Evolutionary conservation across 2,113 vertebrate species (phyloP), one percentile per base, ranked within the genome.

Genomic region (Bubo blakistoni): DNA sequence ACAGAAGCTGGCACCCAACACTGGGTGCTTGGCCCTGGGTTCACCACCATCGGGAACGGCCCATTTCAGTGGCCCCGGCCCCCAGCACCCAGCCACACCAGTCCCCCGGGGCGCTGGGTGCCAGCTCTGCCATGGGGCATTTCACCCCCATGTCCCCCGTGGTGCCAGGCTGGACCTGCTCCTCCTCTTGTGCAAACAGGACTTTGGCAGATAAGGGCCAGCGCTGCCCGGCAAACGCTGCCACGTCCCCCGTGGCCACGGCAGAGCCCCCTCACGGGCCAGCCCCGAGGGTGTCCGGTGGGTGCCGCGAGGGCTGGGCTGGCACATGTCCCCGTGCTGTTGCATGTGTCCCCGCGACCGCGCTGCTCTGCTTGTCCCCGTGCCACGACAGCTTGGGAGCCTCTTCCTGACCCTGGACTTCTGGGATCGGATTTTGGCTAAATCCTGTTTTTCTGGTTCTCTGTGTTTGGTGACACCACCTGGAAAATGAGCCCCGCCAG

Each of bases 131-230:
- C 16, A 0, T 16, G 15, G 69, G 54, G 12, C 55, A 13, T 67
- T 81, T 76, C 6, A 2, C 34, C 2, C 21, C 3, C 0, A 7
- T 24, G 54, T 40, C 19, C 7, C 36, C 29, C 15, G 2, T 24
- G 52, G 73, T 55, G 71, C 67, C 7, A 2, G 71, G 10, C 67
- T 27, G 81, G 72, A 3, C 61, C 76, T 2, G 38, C 79, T 86
- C 79, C 91, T 95, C 81, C 96, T 69, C 69, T 49, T 94, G 87
- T 80, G 92, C 76, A 95, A 95, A 97, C 86, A 95, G 62, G 79
- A 59, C 54, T 61, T 4, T 54, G 34, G 85, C 10, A 18, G 88
- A 11, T 70, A 51, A 15, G 83, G 93, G 86, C 44, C 2, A 15
- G 46, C 16, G 0, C 74, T 52, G 57, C 90, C 76, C 2, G 1